These are phyloP conservation scores for Bombus terrestris DNA, from an alignment of 1,140 invertebrate species.

Conservation along the genomic window DNA sequence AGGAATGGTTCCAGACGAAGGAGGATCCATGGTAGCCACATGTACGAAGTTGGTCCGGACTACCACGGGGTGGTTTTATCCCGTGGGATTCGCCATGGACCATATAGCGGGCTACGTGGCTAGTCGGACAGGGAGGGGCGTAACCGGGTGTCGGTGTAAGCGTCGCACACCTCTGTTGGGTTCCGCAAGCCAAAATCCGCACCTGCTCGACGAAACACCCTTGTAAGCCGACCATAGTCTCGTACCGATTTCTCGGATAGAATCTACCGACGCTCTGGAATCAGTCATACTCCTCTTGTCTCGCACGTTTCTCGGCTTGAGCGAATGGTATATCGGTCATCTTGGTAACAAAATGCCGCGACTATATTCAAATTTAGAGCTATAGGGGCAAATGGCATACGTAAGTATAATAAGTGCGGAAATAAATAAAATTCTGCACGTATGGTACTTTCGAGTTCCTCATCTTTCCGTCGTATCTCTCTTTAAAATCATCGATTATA, in stretches of 20 bases:
- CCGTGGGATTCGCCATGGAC: slow-evolving; percentile 61
- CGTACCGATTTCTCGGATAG: slow-evolving; percentile 37
- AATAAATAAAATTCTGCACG: background rate
- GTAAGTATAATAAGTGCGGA: background rate
- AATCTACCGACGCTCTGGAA: background rate
- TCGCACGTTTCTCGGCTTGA: background rate
- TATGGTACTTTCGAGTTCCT: background rate
- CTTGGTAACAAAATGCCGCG: background rate
- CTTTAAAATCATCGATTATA: background rate
- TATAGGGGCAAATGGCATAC: background rate
- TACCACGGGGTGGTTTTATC: slow-evolving; percentile 71
- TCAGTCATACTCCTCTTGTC: background rate
- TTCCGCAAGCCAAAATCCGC: slow-evolving; percentile 29
- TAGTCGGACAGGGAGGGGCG: background rate
- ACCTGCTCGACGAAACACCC: slow-evolving; percentile 46
- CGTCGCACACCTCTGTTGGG: background rate
- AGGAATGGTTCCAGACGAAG: slow-evolving; percentile 4
- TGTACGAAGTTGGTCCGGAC: slow-evolving; percentile 6
- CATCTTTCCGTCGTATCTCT: too few relatives aligned
- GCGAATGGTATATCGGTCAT: background rate
- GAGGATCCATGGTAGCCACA: slow-evolving; percentile 49
- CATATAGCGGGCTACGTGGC: slow-evolving; percentile 4
- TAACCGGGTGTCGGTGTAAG: background rate
- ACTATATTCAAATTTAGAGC: background rate
- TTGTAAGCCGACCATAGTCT: slow-evolving; percentile 46